Evolutionary conservation across 2,797 vertebrate species (phyloP).

Genomic region (Nothura maculosa): DNA sequence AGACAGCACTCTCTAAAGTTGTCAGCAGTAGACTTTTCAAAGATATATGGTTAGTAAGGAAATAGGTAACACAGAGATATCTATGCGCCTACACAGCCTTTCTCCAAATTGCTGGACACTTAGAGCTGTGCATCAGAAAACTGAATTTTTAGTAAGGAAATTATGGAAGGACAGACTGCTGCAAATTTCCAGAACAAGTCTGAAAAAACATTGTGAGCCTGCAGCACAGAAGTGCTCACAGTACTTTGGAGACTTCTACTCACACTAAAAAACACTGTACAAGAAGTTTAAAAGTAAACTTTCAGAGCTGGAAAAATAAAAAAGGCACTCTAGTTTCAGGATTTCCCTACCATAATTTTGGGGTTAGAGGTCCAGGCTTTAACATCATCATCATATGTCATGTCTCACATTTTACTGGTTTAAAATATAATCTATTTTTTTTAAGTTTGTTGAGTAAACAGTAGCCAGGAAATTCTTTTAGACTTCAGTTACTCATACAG

Average conservation of each 20-base stretch:
- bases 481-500: slow-evolving; percentile 48
- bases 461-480: slow-evolving; percentile 72
- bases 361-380: slow-evolving; percentile 38
- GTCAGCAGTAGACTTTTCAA: slow-evolving; percentile 39
- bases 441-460: slow-evolving; percentile 68
- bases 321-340: slow-evolving; percentile 39
- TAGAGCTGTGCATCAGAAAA: slow-evolving; percentile 4
- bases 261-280: slow-evolving; percentile 52
- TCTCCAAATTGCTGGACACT: slow-evolving; percentile 16
- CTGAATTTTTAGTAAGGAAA: not conserved
- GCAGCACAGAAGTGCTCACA: slow-evolving; percentile 43
- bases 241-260: slow-evolving; percentile 49
- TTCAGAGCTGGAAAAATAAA: slow-evolving; percentile 64
- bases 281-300: slow-evolving; percentile 45
- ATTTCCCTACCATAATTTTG: slow-evolving; percentile 50
- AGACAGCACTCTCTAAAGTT: slow-evolving; percentile 56
- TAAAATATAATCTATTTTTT: slow-evolving; percentile 49
- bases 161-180: slow-evolving; percentile 42
- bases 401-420: slow-evolving; percentile 37
- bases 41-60: slow-evolving; percentile 1
- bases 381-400: slow-evolving; percentile 63
- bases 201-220: slow-evolving; percentile 61
- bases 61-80: slow-evolving; percentile 22
- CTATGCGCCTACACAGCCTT: not conserved
- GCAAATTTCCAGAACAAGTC: slow-evolving; percentile 56